Evolutionary conservation across 2,113 vertebrate species (phyloP).

Genomic region (Oncorhynchus kisutch): DNA sequence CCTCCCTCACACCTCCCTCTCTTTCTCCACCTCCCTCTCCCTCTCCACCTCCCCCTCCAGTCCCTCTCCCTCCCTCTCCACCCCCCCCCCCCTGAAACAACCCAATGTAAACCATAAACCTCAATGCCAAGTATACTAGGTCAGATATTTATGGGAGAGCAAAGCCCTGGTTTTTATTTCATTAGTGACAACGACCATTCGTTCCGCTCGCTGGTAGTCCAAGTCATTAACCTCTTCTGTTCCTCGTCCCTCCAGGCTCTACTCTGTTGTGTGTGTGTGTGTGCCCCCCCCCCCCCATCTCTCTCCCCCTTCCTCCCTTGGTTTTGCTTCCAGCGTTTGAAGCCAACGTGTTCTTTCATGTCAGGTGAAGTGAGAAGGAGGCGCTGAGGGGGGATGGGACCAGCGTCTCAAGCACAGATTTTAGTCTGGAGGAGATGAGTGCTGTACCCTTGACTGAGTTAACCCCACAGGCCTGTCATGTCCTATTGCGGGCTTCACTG

Average conservation of each 20-base stretch:
- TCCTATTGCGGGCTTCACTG: constrained; percentile 72
- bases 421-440: constrained; percentile 51
- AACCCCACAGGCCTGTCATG: constrained; percentile 71
- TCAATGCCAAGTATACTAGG: constrained; percentile 36
- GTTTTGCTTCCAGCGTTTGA: not conserved
- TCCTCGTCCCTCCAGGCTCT: constrained; percentile 29
- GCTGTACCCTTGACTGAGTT: constrained; percentile 57
- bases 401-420: constrained; percentile 35
- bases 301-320: not conserved
- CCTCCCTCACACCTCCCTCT: too few relatives aligned
- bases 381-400: not conserved
- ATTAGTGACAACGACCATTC: constrained; percentile 34
- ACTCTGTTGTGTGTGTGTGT: constrained; percentile 33
- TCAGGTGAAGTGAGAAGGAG: not conserved
- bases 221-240: constrained; percentile 35
- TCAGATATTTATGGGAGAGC: constrained; percentile 35
- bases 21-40: too few relatives aligned
- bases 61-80: too few relatives aligned
- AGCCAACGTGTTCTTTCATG: too few relatives aligned
- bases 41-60: too few relatives aligned
- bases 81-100: not conserved
- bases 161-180: constrained; percentile 42
- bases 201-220: not conserved
- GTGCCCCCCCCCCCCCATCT: too few relatives aligned
- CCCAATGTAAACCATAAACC: constrained; percentile 35